Percentiles rank a stretch among this genome's conserved stretches.
Evolutionary conservation across 2,888 invertebrate genomes (phyloP).

Genomic region (Macropis europaea): DNA sequence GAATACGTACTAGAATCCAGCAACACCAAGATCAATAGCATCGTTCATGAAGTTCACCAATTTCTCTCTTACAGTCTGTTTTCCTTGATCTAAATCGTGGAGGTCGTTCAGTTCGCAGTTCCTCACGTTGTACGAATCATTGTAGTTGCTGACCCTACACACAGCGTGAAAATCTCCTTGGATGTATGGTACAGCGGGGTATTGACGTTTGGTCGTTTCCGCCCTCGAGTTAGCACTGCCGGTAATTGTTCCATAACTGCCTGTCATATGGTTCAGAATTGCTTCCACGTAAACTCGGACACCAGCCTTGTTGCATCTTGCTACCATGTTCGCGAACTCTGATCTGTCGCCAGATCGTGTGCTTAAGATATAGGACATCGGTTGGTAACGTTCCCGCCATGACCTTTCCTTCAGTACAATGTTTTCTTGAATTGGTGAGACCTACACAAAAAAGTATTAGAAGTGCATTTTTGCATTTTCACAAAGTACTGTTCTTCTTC

Average conservation of each 20-base stretch:
- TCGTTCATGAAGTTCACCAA: conserved; percentile 85
- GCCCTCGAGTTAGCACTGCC: conserved; percentile 86
- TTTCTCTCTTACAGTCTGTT: conserved; percentile 84
- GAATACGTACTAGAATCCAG: conserved; percentile 86
- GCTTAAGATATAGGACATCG: conserved; percentile 88
- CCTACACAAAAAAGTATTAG: no score
- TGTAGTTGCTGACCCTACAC: conserved; percentile 85
- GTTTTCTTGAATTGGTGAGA: conserved; percentile 90
- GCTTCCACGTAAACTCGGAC: conserved; percentile 92
- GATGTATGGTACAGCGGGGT: conserved; percentile 85
- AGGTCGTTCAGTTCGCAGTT: conserved; percentile 87
- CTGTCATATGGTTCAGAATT: conserved; percentile 93
- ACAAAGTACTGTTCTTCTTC: no score
- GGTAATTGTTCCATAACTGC: conserved; percentile 44
- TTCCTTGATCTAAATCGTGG: conserved; percentile 88
- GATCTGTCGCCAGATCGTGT: conserved; percentile 89
- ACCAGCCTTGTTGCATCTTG: conserved; percentile 89
- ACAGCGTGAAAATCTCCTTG: conserved; percentile 85
- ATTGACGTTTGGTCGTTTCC: conserved; percentile 81
- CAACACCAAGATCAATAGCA: conserved; percentile 87
- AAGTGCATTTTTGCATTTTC: no score
- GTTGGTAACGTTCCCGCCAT: conserved; percentile 95
- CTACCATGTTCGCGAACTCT: conserved; percentile 88
- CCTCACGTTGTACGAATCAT: conserved; percentile 84
- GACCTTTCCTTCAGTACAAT: conserved; percentile 82